These are phyloP conservation scores for Pseudoatta argentina DNA, from an alignment of 1,140 invertebrate species.

Conservation along the genomic window DNA sequence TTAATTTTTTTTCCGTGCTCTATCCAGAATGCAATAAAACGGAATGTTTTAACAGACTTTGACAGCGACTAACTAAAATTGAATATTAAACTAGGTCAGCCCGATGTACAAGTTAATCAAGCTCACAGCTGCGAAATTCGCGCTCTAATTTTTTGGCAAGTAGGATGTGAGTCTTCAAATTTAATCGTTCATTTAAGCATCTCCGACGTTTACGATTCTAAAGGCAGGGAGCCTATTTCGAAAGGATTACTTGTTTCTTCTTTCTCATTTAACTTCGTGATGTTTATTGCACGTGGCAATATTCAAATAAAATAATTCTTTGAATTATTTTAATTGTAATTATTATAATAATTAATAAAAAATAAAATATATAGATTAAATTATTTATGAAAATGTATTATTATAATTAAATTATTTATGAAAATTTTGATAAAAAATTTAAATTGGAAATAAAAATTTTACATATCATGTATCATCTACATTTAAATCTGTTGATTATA, in stretches of 20 bases:
- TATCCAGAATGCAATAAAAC: neutral
- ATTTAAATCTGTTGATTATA: neutral
- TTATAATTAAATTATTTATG: neutral
- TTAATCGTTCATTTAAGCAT: constrained; percentile 46
- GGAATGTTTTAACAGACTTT: constrained; percentile 61
- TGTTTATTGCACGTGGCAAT: neutral
- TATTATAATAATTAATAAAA: neutral
- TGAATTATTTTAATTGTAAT: constrained; percentile 1
- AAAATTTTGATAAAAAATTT: neutral
- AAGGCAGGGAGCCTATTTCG: neutral
- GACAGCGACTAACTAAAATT: constrained; percentile 60
- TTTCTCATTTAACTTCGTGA: neutral
- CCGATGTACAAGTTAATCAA: constrained; percentile 54
- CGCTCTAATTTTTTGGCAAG: constrained; percentile 51
- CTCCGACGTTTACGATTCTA: constrained; percentile 16
- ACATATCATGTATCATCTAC: neutral
- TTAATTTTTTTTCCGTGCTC: too few species aligned
- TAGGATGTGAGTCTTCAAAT: constrained; percentile 54
- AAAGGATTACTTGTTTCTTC: neutral
- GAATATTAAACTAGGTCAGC: constrained; percentile 62
- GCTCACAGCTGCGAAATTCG: constrained; percentile 46
- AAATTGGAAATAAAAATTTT: neutral
- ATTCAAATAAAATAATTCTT: neutral
- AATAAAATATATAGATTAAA: neutral
- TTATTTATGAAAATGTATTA: neutral